Evolutionary conservation across 1,140 invertebrate genomes (phyloP).

Genomic region (Adoxophyes honmai): DNA sequence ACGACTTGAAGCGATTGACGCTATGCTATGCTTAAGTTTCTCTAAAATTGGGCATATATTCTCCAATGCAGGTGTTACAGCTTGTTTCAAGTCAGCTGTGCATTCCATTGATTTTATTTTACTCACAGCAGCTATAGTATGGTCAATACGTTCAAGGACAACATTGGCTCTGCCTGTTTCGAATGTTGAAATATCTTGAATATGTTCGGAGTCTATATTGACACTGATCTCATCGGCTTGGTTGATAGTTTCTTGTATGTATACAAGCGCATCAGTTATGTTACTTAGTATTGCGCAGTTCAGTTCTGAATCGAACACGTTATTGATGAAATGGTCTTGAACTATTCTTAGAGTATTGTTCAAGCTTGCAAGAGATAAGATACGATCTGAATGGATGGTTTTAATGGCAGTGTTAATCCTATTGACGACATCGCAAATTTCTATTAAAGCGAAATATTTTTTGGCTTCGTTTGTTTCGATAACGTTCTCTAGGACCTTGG

Average conservation of each 20-base stretch:
- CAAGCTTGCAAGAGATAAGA: constrained; percentile 45
- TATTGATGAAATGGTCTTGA: constrained; percentile 43
- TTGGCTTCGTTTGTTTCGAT: constrained; percentile 64
- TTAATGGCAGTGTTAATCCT: constrained; percentile 50
- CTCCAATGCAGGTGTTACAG: constrained; percentile 38
- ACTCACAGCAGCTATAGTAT: constrained; percentile 45
- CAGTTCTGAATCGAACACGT: constrained; percentile 47
- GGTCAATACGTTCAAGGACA: constrained; percentile 49
- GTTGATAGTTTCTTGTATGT: constrained; percentile 67
- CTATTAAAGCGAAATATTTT: constrained; percentile 58
- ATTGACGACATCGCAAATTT: constrained; percentile 57
- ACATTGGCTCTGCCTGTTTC: constrained; percentile 38
- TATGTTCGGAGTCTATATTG: constrained; percentile 52
- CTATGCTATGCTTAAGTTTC: constrained; percentile 52
- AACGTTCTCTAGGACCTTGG: constrained; percentile 67
- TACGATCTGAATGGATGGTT: constrained; percentile 41
- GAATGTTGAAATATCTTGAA: constrained; percentile 33
- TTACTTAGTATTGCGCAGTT: constrained; percentile 47
- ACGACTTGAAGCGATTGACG: constrained; percentile 28
- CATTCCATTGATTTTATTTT: constrained; percentile 44
- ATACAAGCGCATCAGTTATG: constrained; percentile 60
- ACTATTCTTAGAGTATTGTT: constrained; percentile 55
- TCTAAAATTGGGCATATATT: constrained; percentile 53
- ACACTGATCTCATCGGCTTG: constrained; percentile 61
- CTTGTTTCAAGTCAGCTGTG: constrained; percentile 28